Conservation (phyloP, 2,888 invertebrate species). For the Xestobium rufovillosum region DNA sequence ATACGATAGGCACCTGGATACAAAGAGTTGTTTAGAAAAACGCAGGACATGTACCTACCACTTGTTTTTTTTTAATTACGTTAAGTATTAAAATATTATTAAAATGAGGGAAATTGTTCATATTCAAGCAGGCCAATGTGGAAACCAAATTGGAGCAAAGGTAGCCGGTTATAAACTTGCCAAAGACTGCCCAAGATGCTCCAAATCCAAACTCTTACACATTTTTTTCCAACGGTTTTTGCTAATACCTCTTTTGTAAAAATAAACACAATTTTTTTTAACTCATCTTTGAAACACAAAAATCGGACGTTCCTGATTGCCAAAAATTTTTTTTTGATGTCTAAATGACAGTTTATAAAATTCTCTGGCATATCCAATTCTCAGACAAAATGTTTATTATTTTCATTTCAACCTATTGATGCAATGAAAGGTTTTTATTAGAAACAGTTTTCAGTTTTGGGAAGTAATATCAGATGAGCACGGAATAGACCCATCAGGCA, state of each 20-base stretch:
- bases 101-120: slow-evolving; percentile 96
- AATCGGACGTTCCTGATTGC: too few species aligned
- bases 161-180: slow-evolving; percentile 44
- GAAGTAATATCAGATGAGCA: background rate
- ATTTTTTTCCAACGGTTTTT: slow-evolving; percentile 2
- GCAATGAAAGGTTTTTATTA: too few species aligned
- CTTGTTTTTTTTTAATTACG: slow-evolving; percentile 34
- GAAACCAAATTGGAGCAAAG: slow-evolving; percentile 95
- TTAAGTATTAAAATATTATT: too few species aligned
- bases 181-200: too few species aligned
- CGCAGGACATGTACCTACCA: slow-evolving; percentile 34
- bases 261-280: too few species aligned
- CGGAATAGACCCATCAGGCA: background rate
- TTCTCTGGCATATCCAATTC: too few species aligned
- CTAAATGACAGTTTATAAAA: too few species aligned
- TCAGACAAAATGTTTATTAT: too few species aligned
- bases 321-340: too few species aligned
- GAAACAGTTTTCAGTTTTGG: slow-evolving; percentile 42
- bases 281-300: too few species aligned
- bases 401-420: too few species aligned
- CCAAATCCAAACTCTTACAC: background rate
- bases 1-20: slow-evolving; percentile 28
- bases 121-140: slow-evolving; percentile 93
- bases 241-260: too few species aligned
- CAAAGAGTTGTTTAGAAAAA: slow-evolving; percentile 29